phyloP scores from a whole-genome alignment of 2,113 vertebrate species.

The Rostratula benghalensis region DNA sequence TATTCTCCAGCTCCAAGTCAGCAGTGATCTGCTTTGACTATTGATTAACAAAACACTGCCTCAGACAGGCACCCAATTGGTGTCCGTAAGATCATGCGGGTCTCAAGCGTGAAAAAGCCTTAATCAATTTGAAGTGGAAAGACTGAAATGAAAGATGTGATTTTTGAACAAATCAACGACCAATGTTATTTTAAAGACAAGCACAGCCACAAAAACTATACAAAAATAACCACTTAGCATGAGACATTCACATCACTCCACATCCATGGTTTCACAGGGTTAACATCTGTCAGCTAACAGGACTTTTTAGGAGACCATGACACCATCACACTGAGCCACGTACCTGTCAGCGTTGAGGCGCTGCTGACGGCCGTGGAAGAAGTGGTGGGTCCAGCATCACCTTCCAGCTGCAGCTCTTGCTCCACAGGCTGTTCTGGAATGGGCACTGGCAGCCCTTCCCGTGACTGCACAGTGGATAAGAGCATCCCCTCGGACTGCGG shows the following conservation, averaged over 20 bases:
- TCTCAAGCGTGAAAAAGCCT: neutral
- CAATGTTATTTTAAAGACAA: neutral
- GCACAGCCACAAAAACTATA: neutral
- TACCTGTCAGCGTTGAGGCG: constrained; percentile 74
- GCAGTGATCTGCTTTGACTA: neutral
- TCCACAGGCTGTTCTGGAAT: constrained; percentile 85
- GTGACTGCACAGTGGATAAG: constrained; percentile 52
- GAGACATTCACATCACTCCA: neutral
- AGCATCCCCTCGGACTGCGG: constrained; percentile 71
- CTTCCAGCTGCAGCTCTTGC: constrained; percentile 83
- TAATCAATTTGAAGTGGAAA: neutral
- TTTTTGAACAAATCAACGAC: neutral
- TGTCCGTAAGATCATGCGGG: neutral
- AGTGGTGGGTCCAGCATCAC: constrained; percentile 72
- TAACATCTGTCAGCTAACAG: neutral
- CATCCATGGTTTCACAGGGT: neutral
- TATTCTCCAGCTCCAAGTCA: neutral
- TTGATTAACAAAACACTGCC: neutral
- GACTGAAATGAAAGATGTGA: neutral
- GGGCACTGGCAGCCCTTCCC: constrained; percentile 81
- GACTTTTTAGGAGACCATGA: rapidly evolving
- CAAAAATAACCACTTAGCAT: neutral
- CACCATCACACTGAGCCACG: neutral
- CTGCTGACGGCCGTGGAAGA: constrained; percentile 72
- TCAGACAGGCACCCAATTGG: neutral